These are phyloP conservation scores for Cynodonichthys magdalenae DNA, from an alignment of 2,797 vertebrate species.

Conservation along the genomic window DNA sequence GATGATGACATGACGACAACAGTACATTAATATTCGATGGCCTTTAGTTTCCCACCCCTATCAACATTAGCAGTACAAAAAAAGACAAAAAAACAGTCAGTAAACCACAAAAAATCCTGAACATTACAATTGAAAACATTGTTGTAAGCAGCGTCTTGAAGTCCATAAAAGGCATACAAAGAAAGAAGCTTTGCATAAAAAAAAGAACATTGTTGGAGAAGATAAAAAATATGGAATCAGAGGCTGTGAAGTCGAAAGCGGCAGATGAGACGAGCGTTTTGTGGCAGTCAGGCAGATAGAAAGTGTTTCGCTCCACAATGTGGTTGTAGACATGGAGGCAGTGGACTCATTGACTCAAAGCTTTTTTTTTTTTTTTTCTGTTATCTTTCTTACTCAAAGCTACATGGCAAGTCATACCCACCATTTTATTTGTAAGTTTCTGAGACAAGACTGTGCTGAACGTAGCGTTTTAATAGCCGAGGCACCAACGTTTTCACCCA, in stretches of 20 bases:
- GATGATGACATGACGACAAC: constrained; percentile 71
- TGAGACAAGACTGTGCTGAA: constrained; percentile 49
- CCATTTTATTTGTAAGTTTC: constrained; percentile 16
- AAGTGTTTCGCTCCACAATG: constrained; percentile 64
- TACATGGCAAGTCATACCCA: constrained; percentile 31
- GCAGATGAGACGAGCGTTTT: constrained; percentile 51
- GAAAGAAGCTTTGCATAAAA: constrained; percentile 62
- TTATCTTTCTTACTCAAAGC: constrained; percentile 35
- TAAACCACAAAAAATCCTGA: constrained; percentile 79
- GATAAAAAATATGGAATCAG: constrained; percentile 40
- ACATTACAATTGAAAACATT: constrained; percentile 76
- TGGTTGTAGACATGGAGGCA: constrained; percentile 69
- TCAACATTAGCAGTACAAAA: constrained; percentile 75
- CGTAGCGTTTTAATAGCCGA: constrained; percentile 26
- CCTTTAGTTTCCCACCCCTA: constrained; percentile 66
- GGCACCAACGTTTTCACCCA: constrained; percentile 33
- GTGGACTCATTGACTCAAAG: constrained; percentile 62
- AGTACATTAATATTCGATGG: constrained; percentile 76
- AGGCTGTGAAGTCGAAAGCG: constrained; percentile 52
- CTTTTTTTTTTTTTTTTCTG: constrained; percentile 37
- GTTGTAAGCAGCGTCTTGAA: constrained; percentile 78
- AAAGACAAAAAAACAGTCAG: constrained; percentile 77
- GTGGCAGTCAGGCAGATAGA: constrained; percentile 56
- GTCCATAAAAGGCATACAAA: constrained; percentile 78
- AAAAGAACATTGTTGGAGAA: constrained; percentile 54